Base-by-base conservation (phyloP, 2,888 invertebrate genomes). In the Ametastegia equiseti region DNA sequence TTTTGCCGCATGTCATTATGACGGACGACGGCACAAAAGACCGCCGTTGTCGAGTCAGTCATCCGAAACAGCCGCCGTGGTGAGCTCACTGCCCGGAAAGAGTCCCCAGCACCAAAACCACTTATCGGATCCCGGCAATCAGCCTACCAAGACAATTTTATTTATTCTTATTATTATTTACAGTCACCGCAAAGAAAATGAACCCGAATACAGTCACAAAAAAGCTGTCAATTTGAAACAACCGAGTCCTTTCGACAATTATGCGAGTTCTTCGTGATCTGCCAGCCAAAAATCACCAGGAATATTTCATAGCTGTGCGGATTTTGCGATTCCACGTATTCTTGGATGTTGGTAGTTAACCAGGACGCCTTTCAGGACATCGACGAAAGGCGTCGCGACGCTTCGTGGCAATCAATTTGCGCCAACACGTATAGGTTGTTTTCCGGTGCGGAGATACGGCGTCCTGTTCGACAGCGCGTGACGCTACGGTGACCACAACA, bases 381-480 rank as follows among this genome's bases (percentile, higher is more conserved):
- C 54, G 54, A 54, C 36, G 27, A 33, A 57, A 19, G 54, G 54
- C 75, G 75, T 71, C 54, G 75, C 75, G 75, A 75, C 33, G 75
- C 75, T 45, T 19, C 54, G 75, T 36, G 57, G 84, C 86, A 83
- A 88, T 88, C 88, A 88, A 87, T 88, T 88, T 88, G 85, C 86
- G 83, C 83, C 83, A 84, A 83, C 86, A 82, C 77, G 81, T 77
- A 75, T 75, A 50, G 75, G 75, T 57, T 39, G 60, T 42, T 19
- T 39, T 60, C 60, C 39, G 42, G 11, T 39, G 33, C 23, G 60
- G 42, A 78, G 60, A 60, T 39, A 63, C 60, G 27, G 87, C 86
- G 87, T 88, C 86, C 85, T 87, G 87, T 85, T 86, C 88, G 87
- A 87, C 87, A 87, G 87, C 87, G 89, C 89, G 88, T 89, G 88